These are phyloP conservation scores for Smithornis capensis DNA, from an alignment of 2,113 vertebrate genomes.

Conservation along the genomic window DNA sequence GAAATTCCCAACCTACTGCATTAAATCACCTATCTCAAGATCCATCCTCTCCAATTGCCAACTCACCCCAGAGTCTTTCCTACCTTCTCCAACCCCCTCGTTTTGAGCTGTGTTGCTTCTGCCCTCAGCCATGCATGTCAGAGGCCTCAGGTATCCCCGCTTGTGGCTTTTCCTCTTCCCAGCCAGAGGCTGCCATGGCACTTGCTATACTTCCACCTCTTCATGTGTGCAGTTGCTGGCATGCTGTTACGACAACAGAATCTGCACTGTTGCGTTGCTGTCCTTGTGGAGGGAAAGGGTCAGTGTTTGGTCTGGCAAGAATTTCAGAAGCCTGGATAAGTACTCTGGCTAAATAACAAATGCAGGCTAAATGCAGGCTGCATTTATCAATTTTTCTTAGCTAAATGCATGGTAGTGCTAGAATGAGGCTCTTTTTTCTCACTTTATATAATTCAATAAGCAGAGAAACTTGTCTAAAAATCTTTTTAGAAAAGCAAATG, in stretches of 20 bases:
- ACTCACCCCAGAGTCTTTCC: background rate
- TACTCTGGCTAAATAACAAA: background rate
- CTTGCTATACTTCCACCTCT: background rate
- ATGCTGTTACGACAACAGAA: background rate
- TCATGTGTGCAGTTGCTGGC: fast-evolving
- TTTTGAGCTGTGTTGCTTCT: background rate
- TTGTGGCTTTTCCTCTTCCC: background rate
- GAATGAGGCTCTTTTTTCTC: background rate
- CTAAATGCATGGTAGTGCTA: background rate
- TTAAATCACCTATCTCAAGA: background rate
- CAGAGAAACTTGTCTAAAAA: background rate
- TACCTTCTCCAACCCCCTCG: background rate
- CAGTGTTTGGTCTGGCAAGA: background rate
- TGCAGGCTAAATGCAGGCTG: background rate
- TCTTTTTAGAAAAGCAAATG: background rate
- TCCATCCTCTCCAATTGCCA: background rate
- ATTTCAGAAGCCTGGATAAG: background rate
- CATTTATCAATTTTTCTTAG: background rate
- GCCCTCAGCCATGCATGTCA: background rate
- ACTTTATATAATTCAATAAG: background rate
- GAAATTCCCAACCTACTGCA: background rate
- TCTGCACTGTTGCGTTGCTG: background rate
- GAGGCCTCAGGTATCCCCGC: background rate
- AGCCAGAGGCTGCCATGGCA: background rate
- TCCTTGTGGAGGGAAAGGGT: background rate